Evolutionary conservation across 2,797 vertebrate genomes (phyloP).

Genomic region (Hippopotamyrus pictus): DNA sequence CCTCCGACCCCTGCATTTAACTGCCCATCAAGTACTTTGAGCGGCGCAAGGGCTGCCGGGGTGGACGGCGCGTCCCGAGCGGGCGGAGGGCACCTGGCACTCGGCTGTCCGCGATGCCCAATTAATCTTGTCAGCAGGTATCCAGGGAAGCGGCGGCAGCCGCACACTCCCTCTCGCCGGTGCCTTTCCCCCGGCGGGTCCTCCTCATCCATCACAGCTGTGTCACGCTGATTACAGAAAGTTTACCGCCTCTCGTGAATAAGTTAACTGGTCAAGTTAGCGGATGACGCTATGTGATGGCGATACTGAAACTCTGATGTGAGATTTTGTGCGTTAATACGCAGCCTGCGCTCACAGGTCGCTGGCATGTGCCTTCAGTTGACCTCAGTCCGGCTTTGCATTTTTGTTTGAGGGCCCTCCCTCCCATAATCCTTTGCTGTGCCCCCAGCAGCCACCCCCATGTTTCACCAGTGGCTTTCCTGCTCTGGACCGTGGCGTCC

Average conservation of each 20-base stretch:
- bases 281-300: neutral
- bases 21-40: slow-evolving; percentile 99
- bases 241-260: neutral
- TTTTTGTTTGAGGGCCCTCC: neutral
- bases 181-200: slow-evolving; percentile 35
- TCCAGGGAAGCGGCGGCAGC: slow-evolving; percentile 64
- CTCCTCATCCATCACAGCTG: slow-evolving; percentile 47
- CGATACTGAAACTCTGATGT: neutral
- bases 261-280: neutral
- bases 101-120: slow-evolving; percentile 70
- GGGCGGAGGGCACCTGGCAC: slow-evolving; percentile 51
- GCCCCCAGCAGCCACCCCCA: neutral
- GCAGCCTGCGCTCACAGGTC: neutral
- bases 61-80: slow-evolving; percentile 46
- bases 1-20: slow-evolving; percentile 91
- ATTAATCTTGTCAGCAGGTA: slow-evolving; percentile 76
- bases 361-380: neutral
- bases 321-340: neutral
- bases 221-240: neutral
- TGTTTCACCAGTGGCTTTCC: neutral
- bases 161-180: slow-evolving; percentile 52
- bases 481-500: neutral
- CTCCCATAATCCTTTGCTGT: neutral
- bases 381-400: neutral
- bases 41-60: slow-evolving; percentile 66